Evolutionary conservation across 2,888 invertebrate species (phyloP), one percentile per base, ranked within the genome.

Genomic region (Chrysotoxum bicinctum): DNA sequence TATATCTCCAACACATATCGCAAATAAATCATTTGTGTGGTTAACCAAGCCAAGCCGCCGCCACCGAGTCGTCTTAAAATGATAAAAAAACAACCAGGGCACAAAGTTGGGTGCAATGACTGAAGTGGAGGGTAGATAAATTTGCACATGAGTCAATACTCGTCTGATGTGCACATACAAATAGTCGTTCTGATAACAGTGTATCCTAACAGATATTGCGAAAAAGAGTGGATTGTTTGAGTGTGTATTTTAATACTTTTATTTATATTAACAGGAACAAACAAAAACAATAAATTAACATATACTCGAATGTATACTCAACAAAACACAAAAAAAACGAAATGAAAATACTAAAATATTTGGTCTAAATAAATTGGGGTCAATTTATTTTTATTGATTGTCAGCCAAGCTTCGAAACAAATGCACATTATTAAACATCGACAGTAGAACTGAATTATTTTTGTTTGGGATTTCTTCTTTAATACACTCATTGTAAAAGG

Each of bases 101-200:
- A 19, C 52, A 37, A 60, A 37, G 9, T 23, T 35, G 72, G 60
- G 60, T 82, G 68, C 72, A 72, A 52, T 60, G 48, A 77, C 54
- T 30, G 26, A 26, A 26, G 26, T 5, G 26, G 26, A 26, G 26
- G 7, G 26, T 7, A 62, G 81, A 82, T 82, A 82, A 72, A 82
- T 73, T 82, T 73, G 73, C 82, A 77, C 72, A 64, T 40, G 14
- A 77, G 76, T 68, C 72, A 82, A 26, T 26, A 48, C 23, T 7
- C 23, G 0, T 21, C 48, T 48, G 21, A 66, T 52, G n/a, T 16
- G 14, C 10, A 66, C 40, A 35, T 1, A 58, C 14, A 37, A 1
- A 37, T n/a, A 19, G n/a, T 21, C 16, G n/a, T 40, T 14, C 35
- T 30, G 62, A 76, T 81, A 81, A 66, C 48, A 58, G n/a, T 58